Conservation (phyloP, 2,888 invertebrate species). For the Lycaena phlaeas region DNA sequence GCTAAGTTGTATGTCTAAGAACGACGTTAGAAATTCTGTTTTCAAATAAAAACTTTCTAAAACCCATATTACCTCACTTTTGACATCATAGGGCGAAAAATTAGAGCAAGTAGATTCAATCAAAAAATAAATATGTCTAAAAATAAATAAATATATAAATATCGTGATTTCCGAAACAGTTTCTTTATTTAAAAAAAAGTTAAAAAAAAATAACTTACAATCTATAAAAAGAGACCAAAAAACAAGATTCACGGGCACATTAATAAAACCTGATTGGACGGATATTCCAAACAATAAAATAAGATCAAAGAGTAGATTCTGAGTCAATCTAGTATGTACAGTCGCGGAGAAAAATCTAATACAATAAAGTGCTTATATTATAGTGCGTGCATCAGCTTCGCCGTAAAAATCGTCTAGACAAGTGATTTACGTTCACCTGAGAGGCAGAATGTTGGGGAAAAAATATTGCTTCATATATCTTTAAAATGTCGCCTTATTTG, state of each 20-base stretch:
- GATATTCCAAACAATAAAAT: constrained; percentile 19
- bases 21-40: too few species aligned
- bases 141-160: too few species aligned
- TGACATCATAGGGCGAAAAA: too few species aligned
- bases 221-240: constrained; percentile 13
- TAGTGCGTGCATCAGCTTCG: constrained; percentile 50
- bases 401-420: constrained; percentile 62
- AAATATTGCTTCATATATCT: constrained; percentile 21
- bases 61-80: too few species aligned
- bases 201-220: too few species aligned
- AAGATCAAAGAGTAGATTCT: constrained; percentile 19
- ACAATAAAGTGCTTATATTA: constrained; percentile 39
- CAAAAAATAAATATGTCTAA: too few species aligned
- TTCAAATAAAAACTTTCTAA: too few species aligned
- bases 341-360: constrained; percentile 28
- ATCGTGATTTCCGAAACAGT: too few species aligned
- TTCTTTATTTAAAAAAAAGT: too few species aligned
- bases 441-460: constrained; percentile 24
- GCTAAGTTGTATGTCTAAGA: too few species aligned
- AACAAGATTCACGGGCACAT: constrained; percentile 17
- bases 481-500: constrained; percentile 13
- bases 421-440: constrained; percentile 61
- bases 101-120: too few species aligned
- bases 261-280: constrained; percentile 20
- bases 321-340: constrained; percentile 20